Conservation (phyloP, 2,113 vertebrate genomes). For the Pantherophis guttatus region DNA sequence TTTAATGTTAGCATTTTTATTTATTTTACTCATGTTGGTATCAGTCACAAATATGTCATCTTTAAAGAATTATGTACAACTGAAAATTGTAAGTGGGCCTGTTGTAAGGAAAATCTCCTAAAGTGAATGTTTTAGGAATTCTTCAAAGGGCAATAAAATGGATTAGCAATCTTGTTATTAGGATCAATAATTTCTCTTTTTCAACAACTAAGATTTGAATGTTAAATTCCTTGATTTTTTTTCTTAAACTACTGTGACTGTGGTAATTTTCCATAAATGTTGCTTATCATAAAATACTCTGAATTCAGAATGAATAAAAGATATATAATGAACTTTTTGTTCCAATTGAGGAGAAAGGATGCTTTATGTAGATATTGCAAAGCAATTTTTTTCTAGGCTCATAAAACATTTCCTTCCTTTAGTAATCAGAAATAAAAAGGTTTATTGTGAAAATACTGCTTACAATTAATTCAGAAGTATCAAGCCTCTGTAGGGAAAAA, state of each 20-base stretch:
- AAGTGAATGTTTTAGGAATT: not conserved
- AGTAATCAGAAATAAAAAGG: not conserved
- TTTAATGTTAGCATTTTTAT: not conserved
- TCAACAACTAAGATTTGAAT: not conserved
- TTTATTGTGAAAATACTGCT: not conserved
- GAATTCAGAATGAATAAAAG: not conserved
- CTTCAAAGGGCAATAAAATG: not conserved
- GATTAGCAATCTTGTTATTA: not conserved
- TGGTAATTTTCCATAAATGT: not conserved
- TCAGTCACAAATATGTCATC: not conserved
- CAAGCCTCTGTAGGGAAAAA: not conserved
- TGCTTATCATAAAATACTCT: not conserved
- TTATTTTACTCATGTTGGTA: not conserved
- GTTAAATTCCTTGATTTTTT: not conserved
- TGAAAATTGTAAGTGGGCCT: not conserved
- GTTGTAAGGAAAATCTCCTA: not conserved
- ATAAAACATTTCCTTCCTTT: not conserved
- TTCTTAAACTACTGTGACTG: not conserved
- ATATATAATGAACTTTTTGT: constrained; percentile 14
- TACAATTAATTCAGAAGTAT: not conserved
- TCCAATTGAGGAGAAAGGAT: not conserved
- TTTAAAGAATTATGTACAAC: not conserved
- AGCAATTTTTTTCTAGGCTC: not conserved
- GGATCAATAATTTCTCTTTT: not conserved
- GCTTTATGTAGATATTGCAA: not conserved